These are phyloP conservation scores for Eupithecia subumbrata DNA, from an alignment of 2,888 invertebrate species.

Conservation along the genomic window DNA sequence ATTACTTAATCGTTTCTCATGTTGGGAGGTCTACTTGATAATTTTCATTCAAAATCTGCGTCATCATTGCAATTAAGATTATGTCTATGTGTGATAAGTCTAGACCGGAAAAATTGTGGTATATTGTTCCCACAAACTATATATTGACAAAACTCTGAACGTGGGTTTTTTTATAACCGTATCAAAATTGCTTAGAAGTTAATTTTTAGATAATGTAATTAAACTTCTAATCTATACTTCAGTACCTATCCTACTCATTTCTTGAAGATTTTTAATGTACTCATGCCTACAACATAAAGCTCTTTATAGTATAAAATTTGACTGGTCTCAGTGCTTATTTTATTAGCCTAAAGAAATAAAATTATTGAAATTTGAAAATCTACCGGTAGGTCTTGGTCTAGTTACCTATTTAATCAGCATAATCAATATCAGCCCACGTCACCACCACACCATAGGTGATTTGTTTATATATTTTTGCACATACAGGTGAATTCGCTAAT, in stretches of 20 bases:
- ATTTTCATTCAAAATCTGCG: slow-evolving; percentile 8
- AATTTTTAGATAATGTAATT: background rate
- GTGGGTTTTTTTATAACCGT: background rate
- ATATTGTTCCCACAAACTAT: background rate
- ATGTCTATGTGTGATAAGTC: too few relatives aligned
- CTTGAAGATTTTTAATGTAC: too few relatives aligned
- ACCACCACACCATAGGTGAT: too few relatives aligned
- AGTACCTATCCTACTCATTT: too few relatives aligned
- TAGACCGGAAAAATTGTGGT: background rate
- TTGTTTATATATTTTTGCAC: slow-evolving; percentile 17
- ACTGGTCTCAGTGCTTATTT: too few relatives aligned
- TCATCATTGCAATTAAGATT: background rate
- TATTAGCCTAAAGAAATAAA: too few relatives aligned
- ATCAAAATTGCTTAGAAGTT: background rate
- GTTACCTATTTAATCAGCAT: background rate
- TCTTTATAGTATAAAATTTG: too few relatives aligned
- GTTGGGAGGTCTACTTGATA: slow-evolving; percentile 56
- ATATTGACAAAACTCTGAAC: background rate
- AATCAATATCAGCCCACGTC: background rate
- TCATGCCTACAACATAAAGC: too few relatives aligned
- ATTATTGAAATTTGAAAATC: too few relatives aligned
- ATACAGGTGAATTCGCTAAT: slow-evolving; percentile 55
- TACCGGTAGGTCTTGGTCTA: too few relatives aligned
- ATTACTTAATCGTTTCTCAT: slow-evolving; percentile 59
- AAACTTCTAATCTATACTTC: too few relatives aligned